Conservation (phyloP, 1,140 invertebrate genomes). For the Drosophila kohkoa region DNA sequence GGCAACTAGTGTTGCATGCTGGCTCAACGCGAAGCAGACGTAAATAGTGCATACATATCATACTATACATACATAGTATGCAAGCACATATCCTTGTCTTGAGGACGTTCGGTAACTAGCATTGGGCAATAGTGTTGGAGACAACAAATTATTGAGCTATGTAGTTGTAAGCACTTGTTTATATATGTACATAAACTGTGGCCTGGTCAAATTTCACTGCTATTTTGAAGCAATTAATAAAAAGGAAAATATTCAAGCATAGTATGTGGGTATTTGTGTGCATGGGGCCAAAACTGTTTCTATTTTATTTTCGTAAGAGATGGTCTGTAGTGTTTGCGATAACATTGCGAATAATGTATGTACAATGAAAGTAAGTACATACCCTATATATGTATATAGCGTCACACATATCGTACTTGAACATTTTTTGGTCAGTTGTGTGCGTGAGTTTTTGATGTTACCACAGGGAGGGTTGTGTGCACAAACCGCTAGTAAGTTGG, state of each 20-base stretch:
- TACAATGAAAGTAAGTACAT: constrained; percentile 17
- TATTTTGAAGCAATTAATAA: constrained; percentile 61
- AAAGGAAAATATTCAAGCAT: constrained; percentile 70
- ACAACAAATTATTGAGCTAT: constrained; percentile 72
- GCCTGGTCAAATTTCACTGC: constrained; percentile 33
- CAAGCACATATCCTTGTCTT: background rate
- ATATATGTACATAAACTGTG: constrained; percentile 24
- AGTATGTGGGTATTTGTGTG: constrained; percentile 16
- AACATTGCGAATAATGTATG: constrained; percentile 65
- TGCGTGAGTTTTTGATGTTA: constrained; percentile 7
- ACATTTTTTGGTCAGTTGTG: constrained; percentile 13
- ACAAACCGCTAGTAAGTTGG: background rate
- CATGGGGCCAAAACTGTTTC: constrained; percentile 11
- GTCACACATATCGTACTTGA: constrained; percentile 21
- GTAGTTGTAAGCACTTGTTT: constrained; percentile 32
- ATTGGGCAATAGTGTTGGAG: constrained; percentile 36
- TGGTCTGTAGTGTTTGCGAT: constrained; percentile 41
- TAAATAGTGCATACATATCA: too few relatives aligned
- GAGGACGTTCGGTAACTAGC: background rate
- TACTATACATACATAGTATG: too few relatives aligned
- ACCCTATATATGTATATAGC: background rate
- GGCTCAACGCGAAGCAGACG: too few relatives aligned
- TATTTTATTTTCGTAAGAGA: constrained; percentile 44
- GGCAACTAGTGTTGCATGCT: too few relatives aligned
- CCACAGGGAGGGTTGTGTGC: constrained; percentile 48